Conservation (phyloP, 2,113 vertebrate species). For the Acanthochromis polyacanthus region DNA sequence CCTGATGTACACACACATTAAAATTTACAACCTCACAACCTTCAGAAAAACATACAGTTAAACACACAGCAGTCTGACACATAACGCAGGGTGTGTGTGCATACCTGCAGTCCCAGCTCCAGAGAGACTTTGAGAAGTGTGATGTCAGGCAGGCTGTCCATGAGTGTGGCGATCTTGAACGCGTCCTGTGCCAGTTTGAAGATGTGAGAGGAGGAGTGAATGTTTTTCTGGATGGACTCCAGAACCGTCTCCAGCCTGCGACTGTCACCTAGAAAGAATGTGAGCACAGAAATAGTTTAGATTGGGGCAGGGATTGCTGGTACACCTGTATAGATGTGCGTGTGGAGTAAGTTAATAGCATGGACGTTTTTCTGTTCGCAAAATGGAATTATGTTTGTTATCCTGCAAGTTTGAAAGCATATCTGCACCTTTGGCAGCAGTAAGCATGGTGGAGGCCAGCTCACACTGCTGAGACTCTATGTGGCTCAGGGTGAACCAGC, state of each 20-base stretch:
- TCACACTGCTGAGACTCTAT: conserved; percentile 97
- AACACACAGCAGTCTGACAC: not conserved
- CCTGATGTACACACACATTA: not conserved
- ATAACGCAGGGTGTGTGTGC: not conserved
- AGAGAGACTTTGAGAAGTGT: conserved; percentile 97
- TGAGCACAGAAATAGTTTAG: conserved; percentile 28
- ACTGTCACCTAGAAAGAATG: conserved; percentile 89
- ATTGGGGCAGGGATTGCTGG: not conserved
- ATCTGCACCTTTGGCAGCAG: conserved; percentile 93
- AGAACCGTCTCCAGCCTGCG: conserved; percentile 95
- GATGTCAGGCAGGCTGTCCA: conserved; percentile 94
- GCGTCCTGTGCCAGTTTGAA: conserved; percentile 99
- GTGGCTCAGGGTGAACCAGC: conserved; percentile 97
- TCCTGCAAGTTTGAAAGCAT: conserved; percentile 1
- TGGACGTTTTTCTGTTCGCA: not conserved
- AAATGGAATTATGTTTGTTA: not conserved
- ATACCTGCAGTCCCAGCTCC: conserved; percentile 98
- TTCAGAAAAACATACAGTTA: too few species aligned
- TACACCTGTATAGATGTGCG: not conserved
- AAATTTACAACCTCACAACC: too few species aligned
- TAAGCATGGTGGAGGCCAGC: conserved; percentile 95
- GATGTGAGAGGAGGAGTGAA: conserved; percentile 96
- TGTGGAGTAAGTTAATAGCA: too few species aligned
- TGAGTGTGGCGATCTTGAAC: conserved; percentile 97
- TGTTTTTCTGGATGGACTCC: conserved; percentile 99